Evolutionary conservation across 2,888 invertebrate genomes (phyloP).

Genomic region (Cordilura impudica): DNA sequence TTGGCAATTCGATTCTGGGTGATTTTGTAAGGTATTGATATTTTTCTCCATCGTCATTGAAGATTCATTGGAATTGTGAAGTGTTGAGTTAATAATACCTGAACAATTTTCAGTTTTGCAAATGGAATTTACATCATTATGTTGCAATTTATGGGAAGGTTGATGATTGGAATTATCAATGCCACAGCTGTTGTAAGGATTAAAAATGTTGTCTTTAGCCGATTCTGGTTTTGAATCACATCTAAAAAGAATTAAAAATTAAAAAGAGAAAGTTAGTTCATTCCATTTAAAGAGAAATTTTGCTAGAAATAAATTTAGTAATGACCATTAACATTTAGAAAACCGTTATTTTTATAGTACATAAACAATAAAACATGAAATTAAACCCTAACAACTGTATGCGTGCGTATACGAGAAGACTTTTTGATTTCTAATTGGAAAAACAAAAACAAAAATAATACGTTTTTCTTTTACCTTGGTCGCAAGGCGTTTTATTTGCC

Average conservation of each 20-base stretch:
- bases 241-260: constrained; percentile 65
- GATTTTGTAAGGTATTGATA: not conserved
- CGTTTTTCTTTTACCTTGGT: not conserved
- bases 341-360: not conserved
- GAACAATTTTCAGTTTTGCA: constrained; percentile 37
- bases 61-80: constrained; percentile 30
- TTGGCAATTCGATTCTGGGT: constrained; percentile 52
- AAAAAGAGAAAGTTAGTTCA: not conserved
- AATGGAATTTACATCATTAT: constrained; percentile 47
- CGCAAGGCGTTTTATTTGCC: not conserved
- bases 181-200: constrained; percentile 71
- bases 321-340: not conserved
- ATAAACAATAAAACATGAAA: not conserved
- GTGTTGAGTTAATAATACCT: constrained; percentile 9
- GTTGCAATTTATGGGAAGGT: constrained; percentile 66
- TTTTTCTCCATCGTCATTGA: constrained; percentile 9
- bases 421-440: too few relatives aligned
- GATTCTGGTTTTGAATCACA: constrained; percentile 73
- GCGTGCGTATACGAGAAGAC: too few relatives aligned
- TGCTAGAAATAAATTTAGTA: not conserved
- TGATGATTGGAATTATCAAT: constrained; percentile 69
- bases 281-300: constrained; percentile 1
- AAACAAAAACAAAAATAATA: not conserved
- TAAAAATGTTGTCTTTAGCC: constrained; percentile 76
- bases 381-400: not conserved